phyloP scores from a whole-genome alignment of 2,113 vertebrate genomes.

The Typhlomys cinereus region DNA sequence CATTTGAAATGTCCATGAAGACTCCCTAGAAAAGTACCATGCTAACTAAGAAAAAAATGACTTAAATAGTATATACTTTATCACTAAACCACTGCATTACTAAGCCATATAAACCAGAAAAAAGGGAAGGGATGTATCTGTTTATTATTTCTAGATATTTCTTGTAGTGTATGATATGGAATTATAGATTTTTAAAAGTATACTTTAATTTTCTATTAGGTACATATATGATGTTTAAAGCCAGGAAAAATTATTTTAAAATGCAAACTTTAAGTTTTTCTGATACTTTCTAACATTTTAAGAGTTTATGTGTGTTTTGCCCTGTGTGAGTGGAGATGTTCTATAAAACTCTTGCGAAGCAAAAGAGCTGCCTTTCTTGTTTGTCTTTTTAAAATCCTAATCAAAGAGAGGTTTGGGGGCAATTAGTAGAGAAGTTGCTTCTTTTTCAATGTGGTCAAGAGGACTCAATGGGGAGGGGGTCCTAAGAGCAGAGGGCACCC shows the following conservation, averaged over 20 bases:
- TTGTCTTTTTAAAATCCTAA: not conserved
- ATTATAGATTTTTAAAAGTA: not conserved
- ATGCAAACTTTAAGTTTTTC: not conserved
- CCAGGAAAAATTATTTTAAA: not conserved
- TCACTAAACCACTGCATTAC: too few species aligned
- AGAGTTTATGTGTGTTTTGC: not conserved
- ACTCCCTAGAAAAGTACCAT: not conserved
- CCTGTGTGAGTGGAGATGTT: not conserved
- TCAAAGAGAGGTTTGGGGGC: not conserved
- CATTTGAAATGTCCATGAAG: not conserved
- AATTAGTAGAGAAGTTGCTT: not conserved
- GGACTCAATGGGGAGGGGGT: not conserved
- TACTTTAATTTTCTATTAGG: not conserved
- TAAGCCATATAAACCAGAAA: not conserved
- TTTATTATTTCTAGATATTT: not conserved
- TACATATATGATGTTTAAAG: not conserved
- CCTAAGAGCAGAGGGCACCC: not conserved
- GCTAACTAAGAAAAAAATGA: not conserved
- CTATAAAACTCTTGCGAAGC: not conserved
- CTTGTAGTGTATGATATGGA: not conserved
- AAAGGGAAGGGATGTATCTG: not conserved
- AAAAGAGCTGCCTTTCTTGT: not conserved
- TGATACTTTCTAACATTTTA: not conserved
- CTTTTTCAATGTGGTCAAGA: not conserved
- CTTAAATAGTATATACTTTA: not conserved